Conservation (phyloP, 2,888 invertebrate species). For the Drosophila colorata region DNA sequence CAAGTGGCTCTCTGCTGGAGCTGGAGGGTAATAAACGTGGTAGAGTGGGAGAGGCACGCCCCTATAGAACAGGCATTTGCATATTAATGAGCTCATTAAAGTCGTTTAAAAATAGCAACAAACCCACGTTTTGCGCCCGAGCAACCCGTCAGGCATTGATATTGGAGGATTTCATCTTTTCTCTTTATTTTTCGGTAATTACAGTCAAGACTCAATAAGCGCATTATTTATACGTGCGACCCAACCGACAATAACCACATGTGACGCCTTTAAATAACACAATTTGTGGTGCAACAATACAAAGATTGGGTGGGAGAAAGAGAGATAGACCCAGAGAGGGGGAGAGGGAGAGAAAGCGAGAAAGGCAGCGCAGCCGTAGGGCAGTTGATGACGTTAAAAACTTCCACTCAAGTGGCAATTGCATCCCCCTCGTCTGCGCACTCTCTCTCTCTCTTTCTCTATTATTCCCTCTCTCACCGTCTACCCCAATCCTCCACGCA, state of each 20-base stretch:
- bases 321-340: background rate
- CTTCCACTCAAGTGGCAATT: constrained; percentile 58
- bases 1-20: background rate
- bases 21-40: background rate
- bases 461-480: background rate
- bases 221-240: constrained; percentile 44
- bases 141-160: constrained; percentile 11
- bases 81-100: constrained; percentile 56
- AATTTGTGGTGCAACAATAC: constrained; percentile 33
- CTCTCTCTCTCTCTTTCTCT: background rate
- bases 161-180: constrained; percentile 5
- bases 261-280: constrained; percentile 54
- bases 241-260: constrained; percentile 37
- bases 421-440: constrained; percentile 29
- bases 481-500: background rate
- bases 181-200: constrained; percentile 39
- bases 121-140: background rate
- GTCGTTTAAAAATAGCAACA: constrained; percentile 32
- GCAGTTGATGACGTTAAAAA: constrained; percentile 41
- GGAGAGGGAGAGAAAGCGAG: background rate
- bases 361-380: constrained; percentile 2
- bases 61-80: constrained; percentile 36
- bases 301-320: background rate
- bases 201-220: constrained; percentile 50
- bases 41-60: constrained; percentile 1